Conservation (phyloP, 2,113 vertebrate species). For the Corapipo altera region DNA sequence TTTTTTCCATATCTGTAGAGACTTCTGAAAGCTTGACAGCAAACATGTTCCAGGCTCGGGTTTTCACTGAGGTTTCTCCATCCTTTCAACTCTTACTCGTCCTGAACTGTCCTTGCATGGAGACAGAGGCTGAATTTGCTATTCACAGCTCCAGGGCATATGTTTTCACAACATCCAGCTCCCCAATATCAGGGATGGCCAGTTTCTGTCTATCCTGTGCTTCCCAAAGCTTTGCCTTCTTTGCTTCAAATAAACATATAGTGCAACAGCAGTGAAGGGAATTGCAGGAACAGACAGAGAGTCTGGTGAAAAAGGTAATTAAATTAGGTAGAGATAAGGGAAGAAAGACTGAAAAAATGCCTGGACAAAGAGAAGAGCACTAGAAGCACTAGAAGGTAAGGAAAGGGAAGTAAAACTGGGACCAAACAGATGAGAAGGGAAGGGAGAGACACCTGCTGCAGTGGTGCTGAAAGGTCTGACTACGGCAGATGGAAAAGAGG, state of each 20-base stretch:
- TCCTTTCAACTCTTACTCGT: background rate
- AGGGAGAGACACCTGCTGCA: background rate
- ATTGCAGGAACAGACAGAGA: background rate
- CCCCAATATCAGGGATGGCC: fast-evolving
- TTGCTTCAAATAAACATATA: background rate
- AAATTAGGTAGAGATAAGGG: background rate
- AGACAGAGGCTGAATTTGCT: background rate
- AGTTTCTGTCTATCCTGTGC: background rate
- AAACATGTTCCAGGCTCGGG: background rate
- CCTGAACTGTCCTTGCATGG: background rate
- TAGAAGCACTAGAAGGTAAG: too few relatives aligned
- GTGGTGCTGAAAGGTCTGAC: background rate
- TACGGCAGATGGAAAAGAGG: background rate
- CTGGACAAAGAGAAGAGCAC: background rate
- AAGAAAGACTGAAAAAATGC: background rate
- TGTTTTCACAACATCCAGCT: background rate
- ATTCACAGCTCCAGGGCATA: background rate
- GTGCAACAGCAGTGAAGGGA: background rate
- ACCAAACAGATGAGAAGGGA: background rate
- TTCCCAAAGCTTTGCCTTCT: background rate
- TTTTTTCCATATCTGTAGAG: background rate
- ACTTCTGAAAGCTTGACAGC: background rate
- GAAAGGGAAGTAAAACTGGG: background rate
- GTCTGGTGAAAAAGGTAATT: background rate
- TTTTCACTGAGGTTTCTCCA: background rate